A percentile compares a stretch with the other conserved stretches of the same genome.
phyloP scores from a whole-genome alignment of 2,797 vertebrate genomes.

The Peromyscus eremicus region DNA sequence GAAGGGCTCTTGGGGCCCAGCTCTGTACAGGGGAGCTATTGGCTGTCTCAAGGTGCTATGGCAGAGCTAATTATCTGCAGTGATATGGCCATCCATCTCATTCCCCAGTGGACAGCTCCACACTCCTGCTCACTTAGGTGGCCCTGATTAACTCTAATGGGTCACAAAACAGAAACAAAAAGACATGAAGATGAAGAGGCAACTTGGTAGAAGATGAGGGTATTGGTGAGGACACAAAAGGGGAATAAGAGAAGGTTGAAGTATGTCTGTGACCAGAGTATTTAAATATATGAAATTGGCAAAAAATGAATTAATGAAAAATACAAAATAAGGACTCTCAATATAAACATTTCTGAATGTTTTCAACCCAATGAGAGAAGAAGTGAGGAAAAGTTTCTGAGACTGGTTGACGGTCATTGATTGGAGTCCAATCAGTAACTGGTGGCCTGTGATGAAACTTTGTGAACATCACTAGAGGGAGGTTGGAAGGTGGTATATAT shows the following conservation, averaged over 20 bases:
- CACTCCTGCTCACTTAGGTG: not conserved
- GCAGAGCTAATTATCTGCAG: not conserved
- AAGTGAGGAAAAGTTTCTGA: not conserved
- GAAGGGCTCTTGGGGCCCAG: not conserved
- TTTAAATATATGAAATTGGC: not conserved
- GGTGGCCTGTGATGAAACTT: not conserved
- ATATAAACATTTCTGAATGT: not conserved
- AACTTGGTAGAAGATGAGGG: not conserved
- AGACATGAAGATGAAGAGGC: not conserved
- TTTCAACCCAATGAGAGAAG: not conserved
- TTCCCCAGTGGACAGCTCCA: not conserved
- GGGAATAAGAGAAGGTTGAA: not conserved
- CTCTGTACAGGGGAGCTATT: not conserved
- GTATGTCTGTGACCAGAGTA: not conserved
- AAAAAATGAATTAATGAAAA: not conserved
- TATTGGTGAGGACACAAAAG: not conserved
- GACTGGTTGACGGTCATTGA: not conserved
- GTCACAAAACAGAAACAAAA: not conserved
- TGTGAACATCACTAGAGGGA: not conserved
- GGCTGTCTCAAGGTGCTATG: not conserved
- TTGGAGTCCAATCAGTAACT: not conserved
- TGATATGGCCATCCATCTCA: not conserved
- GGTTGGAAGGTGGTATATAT: fast-evolving
- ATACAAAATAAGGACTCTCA: not conserved
- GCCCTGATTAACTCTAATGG: not conserved